Evolutionary conservation across 2,797 vertebrate species (phyloP), one percentile per base, ranked within the genome.

Genomic region (Alcedo atthis): DNA sequence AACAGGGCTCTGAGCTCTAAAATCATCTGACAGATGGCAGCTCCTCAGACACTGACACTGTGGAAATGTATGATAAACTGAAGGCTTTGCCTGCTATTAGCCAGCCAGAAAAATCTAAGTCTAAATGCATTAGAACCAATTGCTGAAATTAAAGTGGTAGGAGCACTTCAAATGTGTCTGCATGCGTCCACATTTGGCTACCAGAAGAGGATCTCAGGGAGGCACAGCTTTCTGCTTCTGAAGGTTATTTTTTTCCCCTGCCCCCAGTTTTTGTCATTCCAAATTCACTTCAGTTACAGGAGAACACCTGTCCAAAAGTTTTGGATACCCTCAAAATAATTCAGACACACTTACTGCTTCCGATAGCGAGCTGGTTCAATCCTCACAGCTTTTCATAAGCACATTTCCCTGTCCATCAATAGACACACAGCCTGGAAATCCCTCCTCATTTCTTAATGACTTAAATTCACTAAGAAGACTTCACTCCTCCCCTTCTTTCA

Each of bases 31-130:
- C 86, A 90, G 84, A 53, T 80, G 79, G 89, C 74, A 84, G 63
- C 64, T 90, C 84, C 84, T 86, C 86, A 77, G 68, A 89, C 30
- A 45, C 33, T 45, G 80, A 54, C 1, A 17, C 74, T 85, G 57
- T 59, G 81, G 20, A 87, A 93, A 67, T 62, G 32, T 80, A 73
- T 63, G 88, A 85, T 78, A 89, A 93, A 83, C 70, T 58, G 66
- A 90, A 86, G 45, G 79, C 35, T 75, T 76, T 89, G 67, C 85
- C 85, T 92, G 43, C 32, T 63, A 78, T 84, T 73, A 90, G 16
- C 54, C 57, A 92, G 61, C 13, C 49, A 84, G 69, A 81, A 48
- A 37, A 82, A 70, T n/a, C 51, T 62, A 68, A 73, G 32, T 71
- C 64, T 67, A 53, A 82, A 22, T 54, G 67, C 61, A 85, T 73